Evolutionary conservation across 1,140 invertebrate species (phyloP), one percentile per base, ranked within the genome.

Genomic region (Platyura marginata): DNA sequence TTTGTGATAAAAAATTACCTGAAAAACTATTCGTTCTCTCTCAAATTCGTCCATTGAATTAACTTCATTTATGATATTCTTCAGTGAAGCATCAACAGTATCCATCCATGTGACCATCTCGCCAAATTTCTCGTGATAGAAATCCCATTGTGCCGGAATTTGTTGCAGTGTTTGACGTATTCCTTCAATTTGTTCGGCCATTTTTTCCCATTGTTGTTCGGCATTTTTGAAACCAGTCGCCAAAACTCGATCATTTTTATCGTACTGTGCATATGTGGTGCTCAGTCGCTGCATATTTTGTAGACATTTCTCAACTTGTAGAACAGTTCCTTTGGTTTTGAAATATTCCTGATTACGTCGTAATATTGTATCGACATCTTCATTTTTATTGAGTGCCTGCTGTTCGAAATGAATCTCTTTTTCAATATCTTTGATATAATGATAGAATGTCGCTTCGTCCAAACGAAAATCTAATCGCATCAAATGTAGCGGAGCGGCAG

Each of bases 21-120:
- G 82, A 69, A 93, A 93, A 52, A 83, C 75, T 19, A 74, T 73
- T 59, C 87, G 86, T 61, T 91, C 77, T 45, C 74, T 71, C 56
- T 93, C 87, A 59, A 94, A 95, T 49, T 92, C 86, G 49, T 89
- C 82, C 51, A 81, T 71, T 2, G 79, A 79, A 41, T 80, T 75
- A 3, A 89, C 77, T 60, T 93, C 86, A 44, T 79, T 73, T 4
- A 88, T 73, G 47, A 94, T 81, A 42, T 78, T 79, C 51, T 79
- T 77, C 45, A 93, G 69, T 21, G 79, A 79, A 41, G 69, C 69
- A 54, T 94, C 88, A 0, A 95, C 83, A 37, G 75, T 71, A 53
- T 89, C 77, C 84, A 94, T 91, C 87, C 90, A 95, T 33, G 66
- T 61, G n/a, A 77, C 74, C 73, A 94, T 87, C 43, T 83, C 79